Percentiles rank a stretch among this genome's conserved stretches.
Evolutionary conservation across 1,140 invertebrate species (phyloP).

Genomic region (Caerostris extrusa): DNA sequence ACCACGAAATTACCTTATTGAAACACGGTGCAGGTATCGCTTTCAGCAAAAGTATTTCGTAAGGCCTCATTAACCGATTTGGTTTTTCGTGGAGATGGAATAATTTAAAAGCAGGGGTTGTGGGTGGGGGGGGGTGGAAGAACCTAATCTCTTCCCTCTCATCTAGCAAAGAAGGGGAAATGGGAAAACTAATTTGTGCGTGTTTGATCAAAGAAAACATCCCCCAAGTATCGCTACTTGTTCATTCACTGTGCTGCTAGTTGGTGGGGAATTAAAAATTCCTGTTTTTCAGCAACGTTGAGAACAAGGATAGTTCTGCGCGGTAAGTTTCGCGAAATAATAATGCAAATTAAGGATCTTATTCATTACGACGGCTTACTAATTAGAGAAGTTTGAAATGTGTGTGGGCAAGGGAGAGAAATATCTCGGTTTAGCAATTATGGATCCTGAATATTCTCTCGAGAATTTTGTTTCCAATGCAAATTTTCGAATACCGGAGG

Average conservation of each 20-base stretch:
- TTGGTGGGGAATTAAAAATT: slow-evolving; percentile 6
- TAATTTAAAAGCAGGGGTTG: not conserved
- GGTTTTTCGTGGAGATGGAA: not conserved
- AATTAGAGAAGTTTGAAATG: not conserved
- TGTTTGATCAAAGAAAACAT: slow-evolving; percentile 32
- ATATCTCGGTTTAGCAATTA: slow-evolving; percentile 4
- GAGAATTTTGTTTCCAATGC: not conserved
- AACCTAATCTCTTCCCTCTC: not conserved
- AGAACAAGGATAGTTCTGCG: not conserved
- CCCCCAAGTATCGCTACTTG: not conserved
- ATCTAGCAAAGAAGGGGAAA: not conserved
- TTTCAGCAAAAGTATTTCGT: not conserved
- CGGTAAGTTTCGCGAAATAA: not conserved
- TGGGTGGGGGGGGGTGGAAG: not conserved
- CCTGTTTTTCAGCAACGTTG: not conserved
- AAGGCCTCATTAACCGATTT: slow-evolving; percentile 17
- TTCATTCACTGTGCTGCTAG: not conserved
- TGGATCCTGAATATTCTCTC: not conserved
- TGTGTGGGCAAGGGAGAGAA: not conserved
- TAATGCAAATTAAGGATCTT: slow-evolving; percentile 32
- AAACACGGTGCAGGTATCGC: not conserved
- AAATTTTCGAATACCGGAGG: not conserved
- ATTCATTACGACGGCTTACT: not conserved
- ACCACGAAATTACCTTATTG: not conserved
- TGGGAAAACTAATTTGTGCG: slow-evolving; percentile 4